Base-by-base conservation (phyloP, 23 tunicate species). In the Ciona savignyi region DNA sequence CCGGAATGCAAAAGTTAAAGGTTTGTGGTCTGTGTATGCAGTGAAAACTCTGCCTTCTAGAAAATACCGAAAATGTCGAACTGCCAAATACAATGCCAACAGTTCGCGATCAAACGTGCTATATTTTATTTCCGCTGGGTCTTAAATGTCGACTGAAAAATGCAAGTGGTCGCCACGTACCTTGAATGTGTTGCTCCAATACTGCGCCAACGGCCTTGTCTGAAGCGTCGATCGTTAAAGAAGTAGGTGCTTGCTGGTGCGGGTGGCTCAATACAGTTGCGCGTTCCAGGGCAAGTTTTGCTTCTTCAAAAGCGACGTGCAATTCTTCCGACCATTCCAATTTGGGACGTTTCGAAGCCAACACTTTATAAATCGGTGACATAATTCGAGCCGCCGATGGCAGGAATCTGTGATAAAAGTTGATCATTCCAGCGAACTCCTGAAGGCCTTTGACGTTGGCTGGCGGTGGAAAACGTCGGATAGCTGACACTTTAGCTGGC, bases 101-200 rank as follows among this genome's bases (percentile, higher is more conserved):
- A 71, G 63, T 63, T 80, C 85, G 3, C 75, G 62, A 25, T 71
- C 85, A 33, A 49, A 80, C 0, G 85, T 72, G 35, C 77, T 33
- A 65, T 80, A 80, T 25, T 1, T 34, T 2, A 33, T 74, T 35
- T 80, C 74, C 24, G 77, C 34, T 67, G 1, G 75, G 51, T 0
- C 48, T 71, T 15, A 80, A 25, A 25, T 62, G 34, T 71, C 73
- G 34, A 1, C 77, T 71, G 34, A 71, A 80, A 42, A 70, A 80
- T 25, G 49, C 77, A 30, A 80, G 23, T 34, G 74, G 77, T 71
- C 51, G 34, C 23, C 70, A 29, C 1, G 71, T 15, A 25, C 77
- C 85, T 0, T 72, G 51, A 11, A 48, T 51, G 2, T 26, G 30
- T 63, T 80, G 85, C 34, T 80, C 85, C 63, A 80, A 42, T n/a